Evolutionary conservation across 1,140 invertebrate species (phyloP), one percentile per base, ranked within the genome.

Genomic region (Carcinoscorpius rotundicauda): DNA sequence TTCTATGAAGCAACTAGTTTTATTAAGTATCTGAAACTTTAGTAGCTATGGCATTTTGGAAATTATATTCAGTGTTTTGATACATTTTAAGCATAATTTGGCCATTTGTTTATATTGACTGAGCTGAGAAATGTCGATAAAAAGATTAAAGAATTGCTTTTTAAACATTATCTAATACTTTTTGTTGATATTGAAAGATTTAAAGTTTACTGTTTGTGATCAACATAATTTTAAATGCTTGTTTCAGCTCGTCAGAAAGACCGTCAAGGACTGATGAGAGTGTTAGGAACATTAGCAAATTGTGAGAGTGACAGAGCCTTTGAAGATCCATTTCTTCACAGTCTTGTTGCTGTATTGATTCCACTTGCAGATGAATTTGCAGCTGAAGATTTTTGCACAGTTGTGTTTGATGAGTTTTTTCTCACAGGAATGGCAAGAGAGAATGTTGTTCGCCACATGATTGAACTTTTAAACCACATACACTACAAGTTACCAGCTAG

Each of bases 391-490:
- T 97, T 97, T 74, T 97, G 93, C 78, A 93, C 91, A 3, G 90
- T 91, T 1, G 84, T 97, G 11, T 97, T 98, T 81, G 93, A 97
- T 79, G 93, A 97, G 77, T 97, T 97, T 75, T 91, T 97, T 70
- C 65, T 79, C 68, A 88, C 91, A 58, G 89, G 89, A 0, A 81
- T 96, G 52, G 84, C 84, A 5, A 83, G 87, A 66, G 93, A 97
- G 74, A 96, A 94, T 81, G 92, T 97, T 1, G 88, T 89, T n/a
- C 81, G 91, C 56, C 95, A 98, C 80, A 81, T 97, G 70, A 77
- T 97, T 52, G 93, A 96, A 76, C 80, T 98, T 57, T 76, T 98
- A 5, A 96, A 89, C 88, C 92, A 95, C 74, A 87, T 96, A 63
- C 84, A 95, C 79, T 85, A 85, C 8, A 93, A 93, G 76, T 76